Conservation (phyloP, 2,113 vertebrate species). For the Hyla sarda region DNA sequence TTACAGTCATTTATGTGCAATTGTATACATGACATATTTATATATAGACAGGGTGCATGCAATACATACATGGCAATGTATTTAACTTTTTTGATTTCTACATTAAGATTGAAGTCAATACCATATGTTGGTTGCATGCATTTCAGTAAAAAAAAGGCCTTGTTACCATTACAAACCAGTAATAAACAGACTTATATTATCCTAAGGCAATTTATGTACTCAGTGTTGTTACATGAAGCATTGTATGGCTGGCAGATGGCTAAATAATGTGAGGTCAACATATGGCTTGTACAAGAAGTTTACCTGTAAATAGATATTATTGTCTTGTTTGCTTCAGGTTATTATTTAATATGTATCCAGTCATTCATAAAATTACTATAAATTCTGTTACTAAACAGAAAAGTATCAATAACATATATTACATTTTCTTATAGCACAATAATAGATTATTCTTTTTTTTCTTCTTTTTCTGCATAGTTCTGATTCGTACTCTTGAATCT, state of each 20-base stretch:
- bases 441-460: not conserved
- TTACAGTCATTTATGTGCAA: too few relatives aligned
- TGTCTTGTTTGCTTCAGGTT: not conserved
- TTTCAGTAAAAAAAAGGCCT: too few relatives aligned
- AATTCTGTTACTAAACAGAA: not conserved
- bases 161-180: too few relatives aligned
- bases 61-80: too few relatives aligned
- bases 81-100: too few relatives aligned
- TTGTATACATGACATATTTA: too few relatives aligned
- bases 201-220: not conserved
- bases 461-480: not conserved
- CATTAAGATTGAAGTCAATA: too few relatives aligned
- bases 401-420: not conserved
- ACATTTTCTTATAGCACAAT: not conserved
- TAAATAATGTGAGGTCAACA: not conserved
- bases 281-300: not conserved
- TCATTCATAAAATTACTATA: not conserved
- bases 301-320: not conserved
- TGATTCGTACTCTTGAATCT: not conserved
- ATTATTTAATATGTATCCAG: not conserved
- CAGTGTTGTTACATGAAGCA: not conserved
- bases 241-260: not conserved
- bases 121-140: too few relatives aligned
- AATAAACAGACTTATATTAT: too few relatives aligned
- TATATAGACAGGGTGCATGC: too few relatives aligned